Conservation (phyloP, 2,888 invertebrate species). For the Cylindroiulus punctatus region DNA sequence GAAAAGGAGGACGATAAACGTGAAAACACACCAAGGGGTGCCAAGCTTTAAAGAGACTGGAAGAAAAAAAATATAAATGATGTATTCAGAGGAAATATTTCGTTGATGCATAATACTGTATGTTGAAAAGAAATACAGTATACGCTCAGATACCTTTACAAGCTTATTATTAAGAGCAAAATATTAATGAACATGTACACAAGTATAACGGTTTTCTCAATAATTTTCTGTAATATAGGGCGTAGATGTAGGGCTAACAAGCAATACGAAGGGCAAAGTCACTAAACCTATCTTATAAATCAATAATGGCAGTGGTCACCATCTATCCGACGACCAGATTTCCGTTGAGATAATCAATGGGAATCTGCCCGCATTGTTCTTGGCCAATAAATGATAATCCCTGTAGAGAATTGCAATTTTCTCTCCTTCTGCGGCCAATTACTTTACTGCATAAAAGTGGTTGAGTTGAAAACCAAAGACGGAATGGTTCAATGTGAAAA, state of each 20-base stretch:
- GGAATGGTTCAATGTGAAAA: no score
- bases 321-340: not conserved
- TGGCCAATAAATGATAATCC: constrained; percentile 12
- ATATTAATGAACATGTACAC: no score
- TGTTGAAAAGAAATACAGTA: not conserved
- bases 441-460: not conserved
- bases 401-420: not conserved
- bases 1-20: not conserved
- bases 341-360: not conserved
- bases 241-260: no score
- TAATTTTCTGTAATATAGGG: no score
- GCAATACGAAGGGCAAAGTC: not conserved
- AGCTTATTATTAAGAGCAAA: no score
- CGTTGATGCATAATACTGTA: no score
- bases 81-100: no score
- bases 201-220: no score
- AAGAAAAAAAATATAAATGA: no score
- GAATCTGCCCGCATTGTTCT: not conserved
- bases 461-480: not conserved
- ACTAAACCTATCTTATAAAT: not conserved
- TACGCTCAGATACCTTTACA: not conserved
- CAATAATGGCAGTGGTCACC: not conserved
- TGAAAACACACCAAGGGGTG: not conserved
- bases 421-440: not conserved
- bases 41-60: not conserved